Percentiles rank a stretch among this genome's conserved stretches.
phyloP scores from a whole-genome alignment of 2,888 invertebrate genomes.

The Pasiphila rectangulata region DNA sequence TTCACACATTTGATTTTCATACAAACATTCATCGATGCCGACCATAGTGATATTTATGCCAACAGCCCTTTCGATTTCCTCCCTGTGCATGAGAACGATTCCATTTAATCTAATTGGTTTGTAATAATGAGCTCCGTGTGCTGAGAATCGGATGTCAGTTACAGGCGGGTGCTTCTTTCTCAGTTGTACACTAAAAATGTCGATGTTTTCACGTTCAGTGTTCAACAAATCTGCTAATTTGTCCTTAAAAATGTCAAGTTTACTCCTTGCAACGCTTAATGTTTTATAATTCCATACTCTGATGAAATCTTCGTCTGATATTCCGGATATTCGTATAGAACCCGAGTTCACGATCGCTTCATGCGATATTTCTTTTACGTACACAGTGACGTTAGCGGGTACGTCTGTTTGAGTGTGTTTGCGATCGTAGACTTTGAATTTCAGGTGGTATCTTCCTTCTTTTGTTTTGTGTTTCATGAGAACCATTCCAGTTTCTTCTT shows the following conservation, averaged over 20 bases:
- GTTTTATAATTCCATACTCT: slow-evolving; percentile 96
- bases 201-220: slow-evolving; percentile 93
- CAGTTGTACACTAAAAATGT: slow-evolving; percentile 97
- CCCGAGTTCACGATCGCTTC: slow-evolving; percentile 98
- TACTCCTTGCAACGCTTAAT: slow-evolving; percentile 91
- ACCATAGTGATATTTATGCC: slow-evolving; percentile 98
- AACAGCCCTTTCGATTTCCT: slow-evolving; percentile 96
- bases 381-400: slow-evolving; percentile 97
- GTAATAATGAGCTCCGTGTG: slow-evolving; percentile 97
- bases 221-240: slow-evolving; percentile 92
- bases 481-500: slow-evolving; percentile 96
- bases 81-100: slow-evolving; percentile 94
- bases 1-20: slow-evolving; percentile 97
- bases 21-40: slow-evolving; percentile 97
- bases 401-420: slow-evolving; percentile 97
- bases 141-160: slow-evolving; percentile 96
- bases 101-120: slow-evolving; percentile 97
- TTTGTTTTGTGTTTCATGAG: slow-evolving; percentile 96
- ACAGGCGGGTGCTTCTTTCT: slow-evolving; percentile 92
- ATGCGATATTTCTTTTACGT: slow-evolving; percentile 95
- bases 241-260: slow-evolving; percentile 93
- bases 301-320: slow-evolving; percentile 97
- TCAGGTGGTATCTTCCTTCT: slow-evolving; percentile 90
- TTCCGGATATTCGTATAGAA: slow-evolving; percentile 94
- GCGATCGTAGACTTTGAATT: slow-evolving; percentile 94